These are phyloP conservation scores for Penaeus indicus DNA, from an alignment of 1,140 invertebrate species.

Conservation along the genomic window DNA sequence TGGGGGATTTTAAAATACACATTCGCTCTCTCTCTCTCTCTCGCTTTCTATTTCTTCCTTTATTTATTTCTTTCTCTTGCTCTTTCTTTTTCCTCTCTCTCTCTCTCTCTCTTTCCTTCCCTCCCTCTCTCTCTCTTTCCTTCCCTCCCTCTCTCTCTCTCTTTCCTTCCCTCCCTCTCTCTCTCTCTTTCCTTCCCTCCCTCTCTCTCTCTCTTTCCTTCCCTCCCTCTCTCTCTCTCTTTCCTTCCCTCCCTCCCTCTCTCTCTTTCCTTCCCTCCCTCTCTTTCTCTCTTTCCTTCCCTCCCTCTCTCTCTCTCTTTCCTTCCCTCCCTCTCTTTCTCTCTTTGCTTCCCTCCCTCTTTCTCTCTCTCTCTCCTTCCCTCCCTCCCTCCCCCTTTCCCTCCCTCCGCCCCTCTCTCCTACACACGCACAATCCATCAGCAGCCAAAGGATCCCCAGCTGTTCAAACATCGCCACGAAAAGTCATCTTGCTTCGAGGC, in stretches of 20 bases:
- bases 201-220: slow-evolving; percentile 31
- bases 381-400: slow-evolving; percentile 9
- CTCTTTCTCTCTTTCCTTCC: background rate
- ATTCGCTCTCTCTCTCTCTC: background rate
- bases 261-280: slow-evolving; percentile 15
- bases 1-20: no score
- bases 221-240: background rate
- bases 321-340: background rate
- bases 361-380: no score
- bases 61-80: background rate
- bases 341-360: no score
- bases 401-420: slow-evolving; percentile 1
- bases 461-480: no score
- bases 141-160: background rate
- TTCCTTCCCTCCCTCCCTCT: background rate
- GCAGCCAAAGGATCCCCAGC: no score
- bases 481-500: no score
- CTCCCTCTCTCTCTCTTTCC: no score
- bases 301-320: background rate
- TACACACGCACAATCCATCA: background rate
- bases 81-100: slow-evolving; percentile 11
- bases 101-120: slow-evolving; percentile 10
- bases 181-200: slow-evolving; percentile 30
- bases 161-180: slow-evolving; percentile 5
- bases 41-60: background rate